Evolutionary conservation across 2,113 vertebrate species (phyloP).

Genomic region (Laticauda colubrina): DNA sequence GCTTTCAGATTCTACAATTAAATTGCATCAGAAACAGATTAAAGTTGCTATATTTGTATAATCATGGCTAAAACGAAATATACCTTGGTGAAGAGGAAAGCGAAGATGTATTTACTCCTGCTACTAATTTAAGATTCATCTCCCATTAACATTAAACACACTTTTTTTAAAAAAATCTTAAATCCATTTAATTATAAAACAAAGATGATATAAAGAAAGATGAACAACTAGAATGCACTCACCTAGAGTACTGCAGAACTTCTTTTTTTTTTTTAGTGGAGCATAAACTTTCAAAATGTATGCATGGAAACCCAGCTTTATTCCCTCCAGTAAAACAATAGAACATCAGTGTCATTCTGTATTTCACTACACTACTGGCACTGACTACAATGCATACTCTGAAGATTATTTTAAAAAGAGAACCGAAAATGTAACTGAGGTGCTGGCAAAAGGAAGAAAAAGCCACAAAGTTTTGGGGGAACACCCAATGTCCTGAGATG

Average conservation of each 20-base stretch:
- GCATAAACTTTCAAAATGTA: not conserved
- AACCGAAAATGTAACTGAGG: not conserved
- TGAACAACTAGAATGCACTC: not conserved
- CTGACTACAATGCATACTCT: not conserved
- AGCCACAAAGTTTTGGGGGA: not conserved
- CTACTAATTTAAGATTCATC: not conserved
- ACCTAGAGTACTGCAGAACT: not conserved
- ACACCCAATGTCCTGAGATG: too few species aligned
- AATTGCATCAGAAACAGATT: slow-evolving; percentile 20
- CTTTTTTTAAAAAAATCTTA: not conserved
- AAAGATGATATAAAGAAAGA: not conserved
- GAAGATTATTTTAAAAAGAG: not conserved
- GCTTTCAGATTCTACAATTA: slow-evolving; percentile 61
- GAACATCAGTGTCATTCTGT: not conserved
- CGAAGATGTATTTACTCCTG: not conserved
- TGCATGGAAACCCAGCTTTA: not conserved
- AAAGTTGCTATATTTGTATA: not conserved
- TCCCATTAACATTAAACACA: not conserved
- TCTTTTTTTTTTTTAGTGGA: not conserved
- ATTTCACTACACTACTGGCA: not conserved
- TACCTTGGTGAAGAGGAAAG: not conserved
- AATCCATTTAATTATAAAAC: not conserved
- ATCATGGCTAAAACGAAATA: not conserved
- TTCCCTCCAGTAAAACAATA: not conserved
- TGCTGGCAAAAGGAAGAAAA: not conserved